Percentiles rank a stretch among this genome's conserved stretches.
Conservation (phyloP, 2,797 vertebrate species). For the Danio tinwini region DNA sequence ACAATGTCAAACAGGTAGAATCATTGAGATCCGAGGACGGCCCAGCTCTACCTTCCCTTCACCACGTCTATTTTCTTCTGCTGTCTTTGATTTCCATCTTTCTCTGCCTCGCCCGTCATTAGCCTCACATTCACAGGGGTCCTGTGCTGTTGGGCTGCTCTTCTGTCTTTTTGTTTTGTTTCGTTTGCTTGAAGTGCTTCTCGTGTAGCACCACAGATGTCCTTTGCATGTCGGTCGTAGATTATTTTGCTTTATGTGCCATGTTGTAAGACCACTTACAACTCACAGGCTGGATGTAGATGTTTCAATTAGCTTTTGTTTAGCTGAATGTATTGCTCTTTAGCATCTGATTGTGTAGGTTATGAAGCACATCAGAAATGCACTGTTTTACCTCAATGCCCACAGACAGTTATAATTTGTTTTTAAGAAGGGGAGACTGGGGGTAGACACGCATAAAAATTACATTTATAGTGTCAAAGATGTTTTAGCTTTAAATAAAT, state of each 20-base stretch:
- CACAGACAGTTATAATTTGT: neutral
- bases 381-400: neutral
- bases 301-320: conserved; percentile 10
- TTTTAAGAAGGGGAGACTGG: neutral
- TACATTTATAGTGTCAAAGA: neutral
- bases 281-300: conserved; percentile 5
- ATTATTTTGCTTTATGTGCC: neutral
- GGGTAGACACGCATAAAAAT: neutral
- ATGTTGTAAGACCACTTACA: neutral
- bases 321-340: neutral
- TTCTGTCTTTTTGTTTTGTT: conserved; percentile 33
- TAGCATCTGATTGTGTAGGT: neutral
- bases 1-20: conserved; percentile 96
- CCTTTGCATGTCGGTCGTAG: conserved; percentile 39
- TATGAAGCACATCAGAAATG: neutral
- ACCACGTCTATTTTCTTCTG: conserved; percentile 10
- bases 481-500: neutral
- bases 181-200: conserved; percentile 36
- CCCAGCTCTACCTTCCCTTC: conserved; percentile 61
- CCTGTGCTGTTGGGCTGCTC: conserved; percentile 53
- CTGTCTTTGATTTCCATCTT: conserved; percentile 38
- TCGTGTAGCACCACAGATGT: conserved; percentile 43
- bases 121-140: conserved; percentile 34
- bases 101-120: conserved; percentile 51
- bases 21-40: conserved; percentile 64